Evolutionary conservation across 2,113 vertebrate species (phyloP).

Genomic region (Albula glossodonta): DNA sequence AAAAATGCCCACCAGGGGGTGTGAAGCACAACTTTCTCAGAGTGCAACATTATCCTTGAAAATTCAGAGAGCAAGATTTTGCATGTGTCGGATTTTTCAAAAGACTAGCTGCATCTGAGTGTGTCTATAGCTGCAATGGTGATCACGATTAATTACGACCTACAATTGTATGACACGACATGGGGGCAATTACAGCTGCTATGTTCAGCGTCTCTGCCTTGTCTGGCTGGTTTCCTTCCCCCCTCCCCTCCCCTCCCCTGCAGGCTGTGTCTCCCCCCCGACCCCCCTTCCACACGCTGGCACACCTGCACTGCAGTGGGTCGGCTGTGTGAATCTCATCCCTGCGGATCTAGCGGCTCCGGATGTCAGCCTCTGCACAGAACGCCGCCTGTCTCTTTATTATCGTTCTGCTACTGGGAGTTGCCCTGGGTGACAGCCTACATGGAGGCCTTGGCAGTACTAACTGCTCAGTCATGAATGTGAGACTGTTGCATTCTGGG

Average conservation of each 20-base stretch:
- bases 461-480: not conserved
- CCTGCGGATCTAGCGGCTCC: not conserved
- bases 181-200: conserved; percentile 21
- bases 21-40: not conserved
- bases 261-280: not conserved
- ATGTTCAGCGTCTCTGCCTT: conserved; percentile 10
- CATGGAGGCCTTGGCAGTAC: not conserved
- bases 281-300: not conserved
- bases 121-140: conserved; percentile 4
- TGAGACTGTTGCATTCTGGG: not conserved
- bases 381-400: not conserved
- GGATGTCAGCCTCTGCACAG: not conserved
- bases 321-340: not conserved
- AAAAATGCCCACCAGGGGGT: not conserved
- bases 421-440: not conserved
- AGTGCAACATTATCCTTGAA: not conserved
- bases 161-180: conserved; percentile 1
- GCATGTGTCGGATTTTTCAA: not conserved
- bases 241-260: not conserved
- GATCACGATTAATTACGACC: conserved; percentile 32
- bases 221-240: not conserved
- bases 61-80: not conserved
- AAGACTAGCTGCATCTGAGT: not conserved
- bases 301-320: not conserved
- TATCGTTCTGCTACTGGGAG: not conserved